Evolutionary conservation across 1,140 invertebrate genomes (phyloP).

Genomic region (Dreissena polymorpha): DNA sequence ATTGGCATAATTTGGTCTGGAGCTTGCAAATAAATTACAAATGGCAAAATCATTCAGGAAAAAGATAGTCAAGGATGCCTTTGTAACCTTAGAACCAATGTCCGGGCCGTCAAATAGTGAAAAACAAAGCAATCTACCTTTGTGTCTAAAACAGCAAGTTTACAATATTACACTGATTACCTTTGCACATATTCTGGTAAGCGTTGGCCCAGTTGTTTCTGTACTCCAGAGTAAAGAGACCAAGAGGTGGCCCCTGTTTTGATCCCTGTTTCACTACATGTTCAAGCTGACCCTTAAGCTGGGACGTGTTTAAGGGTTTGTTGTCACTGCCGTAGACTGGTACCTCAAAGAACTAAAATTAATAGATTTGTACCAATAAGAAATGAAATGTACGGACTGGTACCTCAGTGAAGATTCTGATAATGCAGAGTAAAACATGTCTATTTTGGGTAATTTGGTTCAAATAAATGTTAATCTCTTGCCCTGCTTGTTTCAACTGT

Average conservation of each 20-base stretch:
- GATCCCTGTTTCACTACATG: constrained; percentile 81
- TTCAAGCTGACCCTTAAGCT: constrained; percentile 83
- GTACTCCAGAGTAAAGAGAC: constrained; percentile 90
- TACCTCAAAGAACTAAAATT: constrained; percentile 87
- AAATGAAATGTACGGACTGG: neutral
- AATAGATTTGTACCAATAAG: neutral
- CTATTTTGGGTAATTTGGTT: too few relatives aligned
- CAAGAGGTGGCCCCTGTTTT: constrained; percentile 82
- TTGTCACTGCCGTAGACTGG: constrained; percentile 84
- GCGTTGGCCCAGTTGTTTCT: constrained; percentile 90
- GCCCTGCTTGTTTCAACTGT: too few relatives aligned
- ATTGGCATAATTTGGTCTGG: too few relatives aligned
- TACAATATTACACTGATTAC: constrained; percentile 78
- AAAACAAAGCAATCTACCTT: too few relatives aligned
- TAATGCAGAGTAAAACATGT: too few relatives aligned
- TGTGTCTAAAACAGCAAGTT: neutral
- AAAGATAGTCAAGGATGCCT: too few relatives aligned
- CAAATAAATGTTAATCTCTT: too few relatives aligned
- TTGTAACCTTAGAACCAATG: too few relatives aligned
- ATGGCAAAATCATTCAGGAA: too few relatives aligned
- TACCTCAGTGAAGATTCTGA: too few relatives aligned
- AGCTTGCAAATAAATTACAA: too few relatives aligned
- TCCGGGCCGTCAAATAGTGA: too few relatives aligned
- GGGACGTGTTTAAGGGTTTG: constrained; percentile 82
- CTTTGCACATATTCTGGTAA: constrained; percentile 85